A percentile compares a stretch with the other conserved stretches of the same genome.
Conservation (phyloP, 1,140 invertebrate genomes). For the Papilio helenus region DNA sequence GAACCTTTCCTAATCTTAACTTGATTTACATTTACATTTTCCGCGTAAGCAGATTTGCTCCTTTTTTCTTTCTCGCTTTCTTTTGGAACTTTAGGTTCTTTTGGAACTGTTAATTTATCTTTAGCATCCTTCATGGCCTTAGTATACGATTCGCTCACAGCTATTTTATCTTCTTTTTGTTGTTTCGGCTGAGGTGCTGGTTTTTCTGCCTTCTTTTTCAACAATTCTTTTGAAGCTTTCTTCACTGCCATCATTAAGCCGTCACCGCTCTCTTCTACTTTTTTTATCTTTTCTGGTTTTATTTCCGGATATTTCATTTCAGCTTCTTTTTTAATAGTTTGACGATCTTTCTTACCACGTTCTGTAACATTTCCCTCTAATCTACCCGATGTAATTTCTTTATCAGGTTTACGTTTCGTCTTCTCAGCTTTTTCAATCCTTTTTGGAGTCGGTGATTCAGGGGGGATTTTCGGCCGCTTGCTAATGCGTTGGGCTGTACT, state of each 20-base stretch:
- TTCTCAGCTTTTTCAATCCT: neutral
- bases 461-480: neutral
- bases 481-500: neutral
- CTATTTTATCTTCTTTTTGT: slow-evolving; percentile 10
- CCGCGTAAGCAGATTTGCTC: slow-evolving; percentile 1
- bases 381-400: neutral
- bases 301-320: neutral
- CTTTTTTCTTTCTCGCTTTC: slow-evolving; percentile 16
- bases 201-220: slow-evolving; percentile 32
- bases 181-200: neutral
- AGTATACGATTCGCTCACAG: neutral
- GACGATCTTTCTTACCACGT: neutral
- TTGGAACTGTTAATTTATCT: slow-evolving; percentile 1
- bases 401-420: slow-evolving; percentile 11
- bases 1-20: slow-evolving; percentile 48
- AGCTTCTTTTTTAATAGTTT: neutral
- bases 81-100: slow-evolving; percentile 19
- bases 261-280: slow-evolving; percentile 25
- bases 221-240: neutral
- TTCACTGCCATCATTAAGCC: slow-evolving; percentile 3
- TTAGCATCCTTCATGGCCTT: slow-evolving; percentile 2
- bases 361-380: neutral
- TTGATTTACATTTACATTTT: slow-evolving; percentile 6
- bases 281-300: slow-evolving; percentile 28
- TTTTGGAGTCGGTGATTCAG: neutral